Evolutionary conservation across 2,797 vertebrate species (phyloP), one percentile per base, ranked within the genome.

Genomic region (Lepidocolaptes lacrymiger): DNA sequence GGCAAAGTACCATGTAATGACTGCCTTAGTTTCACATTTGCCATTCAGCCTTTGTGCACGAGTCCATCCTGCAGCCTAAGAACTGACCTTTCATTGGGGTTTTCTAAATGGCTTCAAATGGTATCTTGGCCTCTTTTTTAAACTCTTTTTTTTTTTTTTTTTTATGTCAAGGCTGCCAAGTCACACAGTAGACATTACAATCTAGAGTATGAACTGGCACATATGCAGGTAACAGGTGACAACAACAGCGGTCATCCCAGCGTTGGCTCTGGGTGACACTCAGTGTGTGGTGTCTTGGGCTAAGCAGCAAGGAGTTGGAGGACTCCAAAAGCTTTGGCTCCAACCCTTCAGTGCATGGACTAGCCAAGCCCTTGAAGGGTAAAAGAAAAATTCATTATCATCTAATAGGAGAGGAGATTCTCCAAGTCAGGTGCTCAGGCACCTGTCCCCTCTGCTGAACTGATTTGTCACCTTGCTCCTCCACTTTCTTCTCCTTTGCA

Each of bases 201-300:
- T 13, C 61, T 62, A 21, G 44, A 61, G 21, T 48, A 76, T 16
- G 62, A 91, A 44, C 5, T 68, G 26, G 23, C 36, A 37, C 21
- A 11, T 22, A 7, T 26, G 32, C 67, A 80, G 37, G 23, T 30
- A 58, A 41, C 49, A 74, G 67, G 32, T 61, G 48, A 68, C 30
- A 71, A 52, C n/a, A 83, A 62, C 20, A 4, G 22, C 13, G 39
- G n/a, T 74, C 32, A 49, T 21, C 26, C 52, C 52, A 58, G 3
- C 11, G 6, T 8, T 6, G 37, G 27, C 34, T 54, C 52, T 62
- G 41, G 8, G 61, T 74, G 43, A 15, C 12, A 36, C 18, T 62
- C 0, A 0, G 51, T 0, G 0, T 34, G 32, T 0, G 1, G 20
- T 44, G 10, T 22, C n/a, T 32, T n/a, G n/a, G 30, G 6, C 54